Conservation (phyloP, 2,888 invertebrate genomes). For the Sycophila texana region DNA sequence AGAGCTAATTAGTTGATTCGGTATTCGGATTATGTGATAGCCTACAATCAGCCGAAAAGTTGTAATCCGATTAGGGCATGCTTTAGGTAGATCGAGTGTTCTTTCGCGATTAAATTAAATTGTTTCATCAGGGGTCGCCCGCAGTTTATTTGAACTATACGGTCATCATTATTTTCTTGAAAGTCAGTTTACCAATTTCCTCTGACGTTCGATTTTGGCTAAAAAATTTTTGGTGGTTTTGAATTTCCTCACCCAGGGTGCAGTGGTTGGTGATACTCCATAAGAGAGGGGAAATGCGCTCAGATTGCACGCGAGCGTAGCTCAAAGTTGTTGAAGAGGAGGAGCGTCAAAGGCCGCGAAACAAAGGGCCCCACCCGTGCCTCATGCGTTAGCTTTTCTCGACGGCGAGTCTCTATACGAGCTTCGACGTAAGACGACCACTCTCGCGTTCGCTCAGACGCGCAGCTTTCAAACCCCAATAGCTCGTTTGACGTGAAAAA, state of each 20-base stretch:
- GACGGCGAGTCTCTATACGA: not conserved
- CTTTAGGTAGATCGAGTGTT: no score
- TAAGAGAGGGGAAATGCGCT: constrained; percentile 3
- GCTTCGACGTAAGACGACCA: not conserved
- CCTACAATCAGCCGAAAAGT: no score
- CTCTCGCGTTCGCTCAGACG: not conserved
- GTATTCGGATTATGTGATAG: no score
- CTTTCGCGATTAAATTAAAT: no score
- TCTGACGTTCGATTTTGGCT: no score
- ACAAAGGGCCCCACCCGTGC: constrained; percentile 21
- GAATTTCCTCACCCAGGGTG: no score
- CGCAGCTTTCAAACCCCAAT: not conserved
- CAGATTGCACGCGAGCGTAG: not conserved
- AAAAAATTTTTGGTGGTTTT: no score
- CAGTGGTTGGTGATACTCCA: not conserved
- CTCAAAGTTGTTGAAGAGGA: constrained; percentile 31
- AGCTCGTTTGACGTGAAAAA: no score
- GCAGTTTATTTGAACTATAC: no score
- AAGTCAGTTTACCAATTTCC: not conserved
- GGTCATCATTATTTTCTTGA: not conserved
- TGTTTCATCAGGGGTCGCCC: no score
- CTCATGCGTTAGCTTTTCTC: not conserved
- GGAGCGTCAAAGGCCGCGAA: constrained; percentile 42
- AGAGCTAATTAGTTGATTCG: no score
- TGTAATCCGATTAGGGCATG: no score